These are phyloP conservation scores for Halocynthia aurantium DNA, from an alignment of 23 tunicate genomes.

Conservation along the genomic window DNA sequence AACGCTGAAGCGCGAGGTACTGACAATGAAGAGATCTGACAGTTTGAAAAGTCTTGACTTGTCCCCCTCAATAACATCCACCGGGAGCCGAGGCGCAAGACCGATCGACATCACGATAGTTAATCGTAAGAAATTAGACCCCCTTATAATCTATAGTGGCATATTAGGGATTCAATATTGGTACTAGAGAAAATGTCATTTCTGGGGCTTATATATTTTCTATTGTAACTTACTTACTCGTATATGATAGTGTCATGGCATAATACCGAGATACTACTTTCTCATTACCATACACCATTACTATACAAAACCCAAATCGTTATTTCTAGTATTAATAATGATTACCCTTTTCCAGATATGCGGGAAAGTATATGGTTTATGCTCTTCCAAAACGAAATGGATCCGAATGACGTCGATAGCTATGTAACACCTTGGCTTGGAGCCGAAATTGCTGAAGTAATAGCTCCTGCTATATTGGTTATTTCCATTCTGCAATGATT, in stretches of 20 bases:
- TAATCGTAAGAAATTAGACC: not conserved
- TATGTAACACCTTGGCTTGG: slow-evolving; percentile 81
- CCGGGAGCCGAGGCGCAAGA: not conserved
- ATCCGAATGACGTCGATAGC: slow-evolving; percentile 39
- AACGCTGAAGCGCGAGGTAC: no score
- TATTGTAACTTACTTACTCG: no score
- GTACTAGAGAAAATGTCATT: no score
- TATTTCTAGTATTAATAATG: not conserved
- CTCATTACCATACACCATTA: no score
- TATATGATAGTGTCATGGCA: no score
- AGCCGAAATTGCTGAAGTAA: slow-evolving; percentile 73
- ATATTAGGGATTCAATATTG: no score
- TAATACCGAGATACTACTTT: no score
- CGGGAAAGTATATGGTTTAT: slow-evolving; percentile 53
- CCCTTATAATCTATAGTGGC: no score
- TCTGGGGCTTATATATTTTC: no score
- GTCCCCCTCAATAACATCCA: no score
- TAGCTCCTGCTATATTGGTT: not conserved
- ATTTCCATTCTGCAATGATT: not conserved
- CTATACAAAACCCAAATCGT: not conserved
- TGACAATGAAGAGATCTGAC: no score
- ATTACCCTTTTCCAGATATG: slow-evolving; percentile 23
- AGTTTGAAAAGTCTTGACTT: no score
- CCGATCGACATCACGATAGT: not conserved
- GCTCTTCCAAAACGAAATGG: slow-evolving; percentile 56